phyloP scores from a whole-genome alignment of 2,888 invertebrate species.

The Sphinx pinastri region DNA sequence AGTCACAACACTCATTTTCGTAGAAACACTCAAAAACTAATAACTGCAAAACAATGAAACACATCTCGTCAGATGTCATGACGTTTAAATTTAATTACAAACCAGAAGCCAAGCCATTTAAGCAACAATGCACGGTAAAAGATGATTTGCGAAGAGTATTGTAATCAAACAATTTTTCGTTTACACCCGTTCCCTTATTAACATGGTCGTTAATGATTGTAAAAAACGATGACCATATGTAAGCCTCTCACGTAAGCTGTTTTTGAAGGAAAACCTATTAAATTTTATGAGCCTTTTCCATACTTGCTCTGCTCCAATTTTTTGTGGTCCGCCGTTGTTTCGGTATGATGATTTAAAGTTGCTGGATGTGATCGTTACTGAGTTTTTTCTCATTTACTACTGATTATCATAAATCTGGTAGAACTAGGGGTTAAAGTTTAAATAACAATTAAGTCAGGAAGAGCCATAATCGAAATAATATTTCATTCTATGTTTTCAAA shows the following conservation, averaged over 20 bases:
- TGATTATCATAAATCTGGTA: no score
- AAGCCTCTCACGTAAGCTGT: conserved; percentile 73
- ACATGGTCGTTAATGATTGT: conserved; percentile 50
- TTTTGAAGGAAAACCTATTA: conserved; percentile 81
- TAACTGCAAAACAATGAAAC: no score
- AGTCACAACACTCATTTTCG: no score
- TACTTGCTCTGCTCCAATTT: conserved; percentile 81
- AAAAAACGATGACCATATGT: conserved; percentile 65
- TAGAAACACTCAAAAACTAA: no score
- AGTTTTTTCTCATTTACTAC: no score
- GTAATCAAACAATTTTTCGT: conserved; percentile 45
- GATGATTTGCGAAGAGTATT: conserved; percentile 49
- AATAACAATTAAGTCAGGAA: no score
- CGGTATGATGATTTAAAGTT: conserved; percentile 35
- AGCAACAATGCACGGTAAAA: conserved; percentile 36
- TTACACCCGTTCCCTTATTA: conserved; percentile 59
- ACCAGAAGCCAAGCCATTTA: conserved; percentile 25
- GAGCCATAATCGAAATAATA: no score
- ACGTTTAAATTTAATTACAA: background rate
- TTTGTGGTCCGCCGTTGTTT: conserved; percentile 61
- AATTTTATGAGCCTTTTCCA: conserved; percentile 82
- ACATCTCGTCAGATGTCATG: no score
- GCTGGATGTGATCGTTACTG: conserved; percentile 49
- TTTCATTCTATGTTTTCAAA: no score
- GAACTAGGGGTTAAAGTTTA: no score